These are phyloP conservation scores for Brachionus angularis DNA, from an alignment of 1,140 invertebrate genomes.

Conservation along the genomic window DNA sequence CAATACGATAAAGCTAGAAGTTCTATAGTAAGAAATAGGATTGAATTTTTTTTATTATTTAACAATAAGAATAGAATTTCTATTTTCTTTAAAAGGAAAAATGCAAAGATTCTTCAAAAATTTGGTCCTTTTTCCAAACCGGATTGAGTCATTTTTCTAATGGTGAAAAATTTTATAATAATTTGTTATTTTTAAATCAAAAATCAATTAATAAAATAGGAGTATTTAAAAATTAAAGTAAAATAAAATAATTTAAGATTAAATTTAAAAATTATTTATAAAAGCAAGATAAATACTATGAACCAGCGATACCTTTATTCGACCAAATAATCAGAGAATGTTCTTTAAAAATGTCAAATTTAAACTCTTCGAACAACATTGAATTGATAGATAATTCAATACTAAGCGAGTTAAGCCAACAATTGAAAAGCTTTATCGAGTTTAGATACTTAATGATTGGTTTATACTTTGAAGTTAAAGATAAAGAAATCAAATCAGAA, in stretches of 20 bases:
- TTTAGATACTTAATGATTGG: slow-evolving; percentile 32
- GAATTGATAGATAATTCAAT: not conserved
- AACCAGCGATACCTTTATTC: not conserved
- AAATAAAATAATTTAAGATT: too few relatives aligned
- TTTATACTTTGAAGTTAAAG: slow-evolving; percentile 14
- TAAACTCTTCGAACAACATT: too few relatives aligned
- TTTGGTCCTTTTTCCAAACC: not conserved
- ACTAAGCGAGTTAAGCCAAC: not conserved
- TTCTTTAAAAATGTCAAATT: too few relatives aligned
- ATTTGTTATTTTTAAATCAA: slow-evolving; percentile 15
- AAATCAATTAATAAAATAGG: not conserved
- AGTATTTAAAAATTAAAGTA: too few relatives aligned
- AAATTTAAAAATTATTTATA: not conserved
- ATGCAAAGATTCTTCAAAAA: not conserved
- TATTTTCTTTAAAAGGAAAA: not conserved
- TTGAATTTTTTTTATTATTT: not conserved
- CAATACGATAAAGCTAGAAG: slow-evolving; percentile 32
- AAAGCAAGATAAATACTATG: not conserved
- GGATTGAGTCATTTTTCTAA: slow-evolving; percentile 7
- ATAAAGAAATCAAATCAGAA: slow-evolving; percentile 10
- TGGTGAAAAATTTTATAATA: slow-evolving; percentile 30
- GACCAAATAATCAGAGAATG: slow-evolving; percentile 7
- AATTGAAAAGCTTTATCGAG: slow-evolving; percentile 5
- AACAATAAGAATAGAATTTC: not conserved
- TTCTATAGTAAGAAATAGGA: not conserved